These are phyloP conservation scores for Hephaestus fuliginosus DNA, from an alignment of 2,797 vertebrate genomes.

Conservation along the genomic window DNA sequence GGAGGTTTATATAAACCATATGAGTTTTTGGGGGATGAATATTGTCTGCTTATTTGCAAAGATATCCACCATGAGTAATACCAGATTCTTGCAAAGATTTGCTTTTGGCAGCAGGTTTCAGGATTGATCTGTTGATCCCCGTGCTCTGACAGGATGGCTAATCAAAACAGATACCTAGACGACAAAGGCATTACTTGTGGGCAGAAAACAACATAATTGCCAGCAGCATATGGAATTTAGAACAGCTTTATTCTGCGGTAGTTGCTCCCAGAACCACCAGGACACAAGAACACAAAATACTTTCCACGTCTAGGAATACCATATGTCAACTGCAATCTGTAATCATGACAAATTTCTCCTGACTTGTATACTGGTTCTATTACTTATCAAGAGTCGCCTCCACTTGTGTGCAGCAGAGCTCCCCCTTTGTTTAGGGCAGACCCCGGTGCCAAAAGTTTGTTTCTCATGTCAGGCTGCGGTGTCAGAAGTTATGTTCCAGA, in stretches of 20 bases:
- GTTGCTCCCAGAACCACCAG: conserved; percentile 48
- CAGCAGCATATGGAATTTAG: conserved; percentile 66
- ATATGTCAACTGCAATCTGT: conserved; percentile 54
- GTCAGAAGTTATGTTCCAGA: conserved; percentile 75
- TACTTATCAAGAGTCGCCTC: conserved; percentile 53
- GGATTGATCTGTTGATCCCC: conserved; percentile 73
- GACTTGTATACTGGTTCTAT: conserved; percentile 40
- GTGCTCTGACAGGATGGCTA: conserved; percentile 71
- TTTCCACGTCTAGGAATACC: conserved; percentile 62
- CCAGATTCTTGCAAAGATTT: conserved; percentile 57
- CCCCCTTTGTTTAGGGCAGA: conserved; percentile 69
- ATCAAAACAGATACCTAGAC: conserved; percentile 77
- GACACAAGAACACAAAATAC: conserved; percentile 56
- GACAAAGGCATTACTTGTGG: conserved; percentile 69
- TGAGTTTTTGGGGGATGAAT: conserved; percentile 66
- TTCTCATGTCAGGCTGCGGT: conserved; percentile 72
- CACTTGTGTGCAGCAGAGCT: conserved; percentile 49
- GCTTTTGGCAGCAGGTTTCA: conserved; percentile 63
- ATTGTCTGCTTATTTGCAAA: conserved; percentile 65
- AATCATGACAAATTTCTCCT: conserved; percentile 39
- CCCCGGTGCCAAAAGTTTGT: conserved; percentile 77
- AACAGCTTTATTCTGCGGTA: conserved; percentile 52
- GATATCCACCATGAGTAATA: conserved; percentile 57
- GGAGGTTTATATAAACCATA: conserved; percentile 56
- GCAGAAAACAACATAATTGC: conserved; percentile 70